Evolutionary conservation across 2,113 vertebrate genomes (phyloP).

Genomic region (Meles meles): DNA sequence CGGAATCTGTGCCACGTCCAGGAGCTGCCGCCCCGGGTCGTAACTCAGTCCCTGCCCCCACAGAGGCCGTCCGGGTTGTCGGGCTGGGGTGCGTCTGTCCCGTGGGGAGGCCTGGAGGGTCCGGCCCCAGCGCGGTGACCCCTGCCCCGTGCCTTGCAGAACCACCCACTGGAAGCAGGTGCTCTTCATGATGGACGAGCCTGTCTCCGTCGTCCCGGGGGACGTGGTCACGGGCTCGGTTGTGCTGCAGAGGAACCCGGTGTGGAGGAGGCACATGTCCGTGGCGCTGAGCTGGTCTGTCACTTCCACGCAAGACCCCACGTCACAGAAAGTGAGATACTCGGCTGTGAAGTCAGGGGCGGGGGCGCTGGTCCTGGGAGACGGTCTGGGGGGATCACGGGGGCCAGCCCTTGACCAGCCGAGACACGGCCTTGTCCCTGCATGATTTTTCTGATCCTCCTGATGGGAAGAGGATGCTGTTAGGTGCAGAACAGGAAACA

Average conservation of each 20-base stretch:
- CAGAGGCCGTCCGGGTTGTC: rapidly evolving
- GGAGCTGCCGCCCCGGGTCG: not conserved
- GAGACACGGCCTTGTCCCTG: rapidly evolving
- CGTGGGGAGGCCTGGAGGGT: not conserved
- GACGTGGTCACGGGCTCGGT: conserved; percentile 80
- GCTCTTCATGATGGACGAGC: conserved; percentile 87
- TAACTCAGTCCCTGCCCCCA: not conserved
- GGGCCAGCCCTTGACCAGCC: no score
- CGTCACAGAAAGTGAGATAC: conserved; percentile 70
- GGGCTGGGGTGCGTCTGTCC: not conserved
- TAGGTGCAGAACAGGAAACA: not conserved
- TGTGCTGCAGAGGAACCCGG: conserved; percentile 81
- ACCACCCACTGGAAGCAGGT: conserved; percentile 90
- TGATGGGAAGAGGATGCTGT: not conserved
- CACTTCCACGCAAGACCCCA: conserved; percentile 64
- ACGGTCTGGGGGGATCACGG: not conserved
- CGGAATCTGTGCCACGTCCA: not conserved
- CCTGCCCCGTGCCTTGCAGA: conserved; percentile 57
- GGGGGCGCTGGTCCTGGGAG: not conserved
- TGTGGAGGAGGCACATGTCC: conserved; percentile 88
- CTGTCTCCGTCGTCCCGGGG: conserved; percentile 73
- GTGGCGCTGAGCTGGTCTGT: conserved; percentile 84
- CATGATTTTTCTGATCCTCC: not conserved
- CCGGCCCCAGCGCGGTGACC: not conserved
- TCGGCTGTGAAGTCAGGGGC: not conserved